A percentile compares a stretch with the other conserved stretches of the same genome.
phyloP scores from a whole-genome alignment of 2,113 vertebrate species.

The Mesoclemmys tuberculata region DNA sequence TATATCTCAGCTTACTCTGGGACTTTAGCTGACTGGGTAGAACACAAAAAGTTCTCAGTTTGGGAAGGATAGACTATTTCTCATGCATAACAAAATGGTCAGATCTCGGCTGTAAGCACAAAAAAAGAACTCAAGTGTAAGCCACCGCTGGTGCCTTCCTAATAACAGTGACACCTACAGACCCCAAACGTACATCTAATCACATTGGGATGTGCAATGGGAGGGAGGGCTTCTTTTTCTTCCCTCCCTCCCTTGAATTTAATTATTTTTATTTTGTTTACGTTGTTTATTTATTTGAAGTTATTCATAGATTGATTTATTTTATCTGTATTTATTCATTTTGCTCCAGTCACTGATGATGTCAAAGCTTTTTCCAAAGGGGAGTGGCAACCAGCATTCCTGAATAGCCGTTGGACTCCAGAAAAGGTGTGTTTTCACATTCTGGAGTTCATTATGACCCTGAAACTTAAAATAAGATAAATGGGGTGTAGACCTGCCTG shows the following conservation, averaged over 20 bases:
- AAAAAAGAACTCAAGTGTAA: neutral
- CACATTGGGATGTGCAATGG: neutral
- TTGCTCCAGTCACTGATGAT: neutral
- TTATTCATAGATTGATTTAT: neutral
- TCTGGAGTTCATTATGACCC: neutral
- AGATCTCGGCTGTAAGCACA: neutral
- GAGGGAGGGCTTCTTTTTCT: neutral
- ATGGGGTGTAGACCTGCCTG: neutral
- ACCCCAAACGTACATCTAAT: neutral
- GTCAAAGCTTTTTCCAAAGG: neutral
- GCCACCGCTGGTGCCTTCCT: neutral
- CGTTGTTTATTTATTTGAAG: neutral
- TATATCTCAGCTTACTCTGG: fast-evolving
- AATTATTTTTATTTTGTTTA: neutral
- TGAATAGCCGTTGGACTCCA: neutral
- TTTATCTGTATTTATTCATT: neutral
- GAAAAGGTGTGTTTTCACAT: neutral
- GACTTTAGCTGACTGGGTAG: neutral
- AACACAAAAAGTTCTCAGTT: neutral
- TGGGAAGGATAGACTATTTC: neutral
- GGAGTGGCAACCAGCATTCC: neutral
- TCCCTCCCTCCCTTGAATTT: neutral
- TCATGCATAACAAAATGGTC: neutral
- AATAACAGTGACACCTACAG: neutral
- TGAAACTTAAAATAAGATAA: neutral